Evolutionary conservation across 2,113 vertebrate genomes (phyloP).

Genomic region (Ovis aries): ARS-UI_Ramb_v3.0 NC_056060.1:95761001-95761500

Average conservation of each 20-base stretch:
- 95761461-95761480: not conserved
- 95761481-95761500: not conserved
- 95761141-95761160: slow-evolving; percentile 43
- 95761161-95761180: slow-evolving; percentile 25
- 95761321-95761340: not conserved
- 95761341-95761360: not conserved
- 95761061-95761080: slow-evolving; percentile 18
- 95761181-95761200: slow-evolving; percentile 53
- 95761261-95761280: slow-evolving; percentile 4
- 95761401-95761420: slow-evolving; percentile 32
- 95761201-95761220: slow-evolving; percentile 39
- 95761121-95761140: slow-evolving; percentile 52
- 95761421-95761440: not conserved
- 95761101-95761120: slow-evolving; percentile 8
- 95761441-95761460: not conserved
- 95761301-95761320: not conserved
- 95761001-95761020: not conserved
- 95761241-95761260: slow-evolving; percentile 34
- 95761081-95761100: slow-evolving; percentile 28
- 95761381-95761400: slow-evolving; percentile 13
- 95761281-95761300: not conserved
- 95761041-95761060: slow-evolving; percentile 1
- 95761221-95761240: slow-evolving; percentile 39
- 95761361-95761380: slow-evolving; percentile 17
- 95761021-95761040: not conserved